Evolutionary conservation across 1,140 invertebrate species (phyloP).

Genomic region (Leptinotarsa undecemlineata): DNA sequence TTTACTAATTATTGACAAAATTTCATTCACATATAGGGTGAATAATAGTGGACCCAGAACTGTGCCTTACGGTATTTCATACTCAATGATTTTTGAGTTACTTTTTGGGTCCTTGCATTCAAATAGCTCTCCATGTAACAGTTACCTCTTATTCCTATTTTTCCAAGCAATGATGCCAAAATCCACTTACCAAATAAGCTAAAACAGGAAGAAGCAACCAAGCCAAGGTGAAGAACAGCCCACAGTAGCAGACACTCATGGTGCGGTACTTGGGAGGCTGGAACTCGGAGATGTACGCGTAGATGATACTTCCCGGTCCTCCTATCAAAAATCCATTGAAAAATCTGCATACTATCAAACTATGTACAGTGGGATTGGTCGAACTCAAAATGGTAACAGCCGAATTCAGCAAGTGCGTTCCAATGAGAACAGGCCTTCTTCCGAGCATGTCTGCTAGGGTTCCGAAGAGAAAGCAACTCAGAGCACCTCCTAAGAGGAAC

Average conservation of each 20-base stretch:
- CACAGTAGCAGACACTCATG: constrained; percentile 63
- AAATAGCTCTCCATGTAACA: no score
- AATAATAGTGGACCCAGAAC: no score
- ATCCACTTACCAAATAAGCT: constrained; percentile 46
- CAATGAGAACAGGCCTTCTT: constrained; percentile 60
- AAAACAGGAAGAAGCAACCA: constrained; percentile 67
- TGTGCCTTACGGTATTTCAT: no score
- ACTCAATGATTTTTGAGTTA: no score
- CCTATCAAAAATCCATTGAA: constrained; percentile 61
- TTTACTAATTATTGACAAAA: no score
- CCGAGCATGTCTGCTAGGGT: constrained; percentile 52
- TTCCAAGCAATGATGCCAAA: no score
- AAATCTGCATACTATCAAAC: constrained; percentile 57
- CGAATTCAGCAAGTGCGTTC: constrained; percentile 62
- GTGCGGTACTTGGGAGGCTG: constrained; percentile 61
- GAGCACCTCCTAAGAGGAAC: constrained; percentile 52
- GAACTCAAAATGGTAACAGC: constrained; percentile 58
- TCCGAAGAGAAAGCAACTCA: constrained; percentile 53
- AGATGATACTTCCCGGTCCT: constrained; percentile 61
- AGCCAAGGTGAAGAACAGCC: constrained; percentile 65
- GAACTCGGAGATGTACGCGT: constrained; percentile 67
- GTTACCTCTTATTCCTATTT: no score
- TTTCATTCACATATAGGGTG: no score
- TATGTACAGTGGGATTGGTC: constrained; percentile 54
- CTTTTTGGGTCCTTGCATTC: no score